Evolutionary conservation across 2,113 vertebrate genomes (phyloP), one percentile per base, ranked within the genome.

Genomic region (Prietella phreatophila): DNA sequence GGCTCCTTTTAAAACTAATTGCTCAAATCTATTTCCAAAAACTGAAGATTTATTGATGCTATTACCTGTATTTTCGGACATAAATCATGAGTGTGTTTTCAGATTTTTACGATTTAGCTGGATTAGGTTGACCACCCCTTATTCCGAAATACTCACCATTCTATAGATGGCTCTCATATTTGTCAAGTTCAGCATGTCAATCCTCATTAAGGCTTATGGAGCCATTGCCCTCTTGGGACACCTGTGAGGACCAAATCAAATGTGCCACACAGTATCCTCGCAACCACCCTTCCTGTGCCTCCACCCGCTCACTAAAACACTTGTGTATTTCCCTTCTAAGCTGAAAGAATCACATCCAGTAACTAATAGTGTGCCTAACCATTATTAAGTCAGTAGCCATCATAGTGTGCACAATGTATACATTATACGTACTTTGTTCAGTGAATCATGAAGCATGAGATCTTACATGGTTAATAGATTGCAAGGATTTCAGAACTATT

Each of bases 181-280:
- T 92, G 82, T 90, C 60, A 36, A 89, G 91, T 88, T 90, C 88
- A 89, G 73, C 53, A 19, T 3, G 87, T 90, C 90, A 86, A 85
- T 88, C 88, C 89, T 88, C 84, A 88, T 92, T 91, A 89, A 91
- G 86, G 83, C 85, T 78, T 61, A 78, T 79, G 56, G 27, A 85
- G 76, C 50, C 20, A 83, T 65, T 76, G 75, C 58, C 36, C 65
- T 56, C 71, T 83, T 25, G 36, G 89, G 78, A 90, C 86, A 89
- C 85, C 89, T 89, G 85, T 91, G 90, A 84, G n/a, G 39, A 86
- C 85, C 86, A 75, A 87, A 90, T 90, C 90, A 91, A 89, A 87
- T 89, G 71, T 83, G 83, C 60, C 78, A 55, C 83, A 85, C 85
- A 15, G 81, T 88, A 56, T 83, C 50, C 71, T 25, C 76, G 8